These are phyloP conservation scores for Polyodon spathula DNA, from an alignment of 2,113 vertebrate species.

Conservation along the genomic window DNA sequence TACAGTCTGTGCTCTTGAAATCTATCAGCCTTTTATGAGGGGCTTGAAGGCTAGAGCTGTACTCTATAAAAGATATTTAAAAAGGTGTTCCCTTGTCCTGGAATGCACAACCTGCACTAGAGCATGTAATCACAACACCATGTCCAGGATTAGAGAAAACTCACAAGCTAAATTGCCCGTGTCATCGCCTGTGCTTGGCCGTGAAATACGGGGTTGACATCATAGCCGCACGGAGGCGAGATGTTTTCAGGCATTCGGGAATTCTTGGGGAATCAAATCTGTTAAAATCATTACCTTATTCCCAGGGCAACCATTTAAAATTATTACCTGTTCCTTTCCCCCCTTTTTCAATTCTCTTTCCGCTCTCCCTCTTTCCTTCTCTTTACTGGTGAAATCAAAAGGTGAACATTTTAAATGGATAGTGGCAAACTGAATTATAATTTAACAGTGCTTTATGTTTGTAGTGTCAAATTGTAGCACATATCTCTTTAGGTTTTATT, in stretches of 20 bases:
- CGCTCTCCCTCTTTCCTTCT: constrained; percentile 35
- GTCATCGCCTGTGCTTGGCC: constrained; percentile 70
- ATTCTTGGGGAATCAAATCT: constrained; percentile 51
- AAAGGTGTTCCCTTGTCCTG: constrained; percentile 57
- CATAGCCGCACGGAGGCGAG: constrained; percentile 45
- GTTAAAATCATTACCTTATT: constrained; percentile 65
- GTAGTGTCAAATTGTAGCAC: too few relatives aligned
- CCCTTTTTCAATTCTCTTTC: constrained; percentile 56
- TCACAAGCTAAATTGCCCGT: constrained; percentile 81
- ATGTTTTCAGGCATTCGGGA: constrained; percentile 47
- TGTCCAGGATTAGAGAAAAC: constrained; percentile 71
- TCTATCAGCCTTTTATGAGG: constrained; percentile 36
- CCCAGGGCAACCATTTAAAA: constrained; percentile 65
- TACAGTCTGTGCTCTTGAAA: constrained; percentile 17
- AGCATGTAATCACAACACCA: constrained; percentile 79
- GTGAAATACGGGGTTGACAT: constrained; percentile 72
- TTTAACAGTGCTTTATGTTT: too few relatives aligned
- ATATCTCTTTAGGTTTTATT: too few relatives aligned
- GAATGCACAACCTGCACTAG: constrained; percentile 52
- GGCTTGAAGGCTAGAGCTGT: constrained; percentile 45
- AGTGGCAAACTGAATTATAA: too few relatives aligned
- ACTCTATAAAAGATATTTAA: constrained; percentile 60
- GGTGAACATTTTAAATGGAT: too few relatives aligned
- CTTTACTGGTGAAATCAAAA: neutral
- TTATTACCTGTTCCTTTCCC: constrained; percentile 67